A percentile compares a stretch with the other conserved stretches of the same genome.
Conservation (phyloP, 2,113 vertebrate species). For the Myrmophylax atrothorax region DNA sequence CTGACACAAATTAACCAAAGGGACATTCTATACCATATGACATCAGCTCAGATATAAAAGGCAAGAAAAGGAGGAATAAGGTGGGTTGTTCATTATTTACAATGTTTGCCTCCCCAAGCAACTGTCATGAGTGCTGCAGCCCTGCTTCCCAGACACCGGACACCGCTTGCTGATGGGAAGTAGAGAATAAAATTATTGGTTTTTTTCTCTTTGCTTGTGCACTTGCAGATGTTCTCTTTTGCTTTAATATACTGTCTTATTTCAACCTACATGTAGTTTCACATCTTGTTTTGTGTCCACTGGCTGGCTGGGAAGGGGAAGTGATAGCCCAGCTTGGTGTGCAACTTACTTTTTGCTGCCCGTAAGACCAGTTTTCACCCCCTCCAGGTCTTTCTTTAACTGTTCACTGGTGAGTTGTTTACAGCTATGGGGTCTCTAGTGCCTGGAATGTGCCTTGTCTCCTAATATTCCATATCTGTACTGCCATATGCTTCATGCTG, state of each 20-base stretch:
- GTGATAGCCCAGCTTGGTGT: neutral
- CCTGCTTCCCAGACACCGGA: neutral
- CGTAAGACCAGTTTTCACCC: neutral
- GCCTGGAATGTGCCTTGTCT: neutral
- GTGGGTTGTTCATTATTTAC: neutral
- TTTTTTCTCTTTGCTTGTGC: neutral
- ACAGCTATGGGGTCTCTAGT: neutral
- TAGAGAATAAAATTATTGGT: neutral
- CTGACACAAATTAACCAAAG: neutral
- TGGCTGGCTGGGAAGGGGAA: neutral
- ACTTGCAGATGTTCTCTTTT: fast-evolving
- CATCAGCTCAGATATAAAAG: neutral
- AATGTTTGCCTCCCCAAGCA: neutral
- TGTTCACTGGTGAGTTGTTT: neutral
- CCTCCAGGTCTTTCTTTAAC: neutral
- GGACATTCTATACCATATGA: neutral
- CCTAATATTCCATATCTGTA: neutral
- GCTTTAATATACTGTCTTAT: neutral
- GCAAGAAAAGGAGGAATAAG: neutral
- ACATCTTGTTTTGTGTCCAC: neutral
- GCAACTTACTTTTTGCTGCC: neutral
- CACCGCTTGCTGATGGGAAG: neutral
- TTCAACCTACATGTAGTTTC: neutral
- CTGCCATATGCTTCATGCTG: neutral
- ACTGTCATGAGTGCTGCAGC: neutral